These are phyloP conservation scores for Panopea generosa DNA, from an alignment of 2,888 invertebrate genomes.

Conservation along the genomic window DNA sequence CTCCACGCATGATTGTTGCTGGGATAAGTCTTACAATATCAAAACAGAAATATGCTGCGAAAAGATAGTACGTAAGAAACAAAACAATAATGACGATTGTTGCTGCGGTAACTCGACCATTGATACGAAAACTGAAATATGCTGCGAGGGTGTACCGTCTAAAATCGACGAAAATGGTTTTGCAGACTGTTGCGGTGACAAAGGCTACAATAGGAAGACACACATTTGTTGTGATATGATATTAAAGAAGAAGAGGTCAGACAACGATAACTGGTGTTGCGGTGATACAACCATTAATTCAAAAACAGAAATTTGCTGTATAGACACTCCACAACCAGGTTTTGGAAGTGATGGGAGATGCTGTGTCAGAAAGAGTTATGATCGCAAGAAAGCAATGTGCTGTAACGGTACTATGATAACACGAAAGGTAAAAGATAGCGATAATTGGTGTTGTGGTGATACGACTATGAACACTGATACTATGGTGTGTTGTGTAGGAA, in stretches of 20 bases:
- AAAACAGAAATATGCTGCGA: constrained; percentile 38
- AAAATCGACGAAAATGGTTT: constrained; percentile 8
- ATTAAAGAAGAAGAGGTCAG: constrained; percentile 14
- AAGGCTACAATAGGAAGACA: constrained; percentile 21
- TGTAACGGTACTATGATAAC: constrained; percentile 27
- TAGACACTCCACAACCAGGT: constrained; percentile 25
- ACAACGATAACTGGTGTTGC: constrained; percentile 48
- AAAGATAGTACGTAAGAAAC: constrained; percentile 18
- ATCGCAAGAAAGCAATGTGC: constrained; percentile 24
- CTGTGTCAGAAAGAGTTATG: constrained; percentile 37
- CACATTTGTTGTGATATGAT: constrained; percentile 37
- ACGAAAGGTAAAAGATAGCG: constrained; percentile 16
- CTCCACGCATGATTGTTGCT: constrained; percentile 30
- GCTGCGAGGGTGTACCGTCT: constrained; percentile 37
- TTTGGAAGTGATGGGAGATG: constrained; percentile 18
- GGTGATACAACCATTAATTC: constrained; percentile 35
- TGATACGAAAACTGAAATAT: constrained; percentile 30
- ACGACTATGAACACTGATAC: constrained; percentile 39
- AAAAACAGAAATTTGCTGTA: constrained; percentile 35
- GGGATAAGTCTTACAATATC: constrained; percentile 23
- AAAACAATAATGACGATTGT: constrained; percentile 26
- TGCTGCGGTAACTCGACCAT: constrained; percentile 41
- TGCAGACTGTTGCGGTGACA: constrained; percentile 35
- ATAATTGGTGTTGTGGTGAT: constrained; percentile 48
- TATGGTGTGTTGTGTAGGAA: constrained; percentile 47